phyloP scores from a whole-genome alignment of 1,140 invertebrate genomes.

The Drosophila erecta region DNA sequence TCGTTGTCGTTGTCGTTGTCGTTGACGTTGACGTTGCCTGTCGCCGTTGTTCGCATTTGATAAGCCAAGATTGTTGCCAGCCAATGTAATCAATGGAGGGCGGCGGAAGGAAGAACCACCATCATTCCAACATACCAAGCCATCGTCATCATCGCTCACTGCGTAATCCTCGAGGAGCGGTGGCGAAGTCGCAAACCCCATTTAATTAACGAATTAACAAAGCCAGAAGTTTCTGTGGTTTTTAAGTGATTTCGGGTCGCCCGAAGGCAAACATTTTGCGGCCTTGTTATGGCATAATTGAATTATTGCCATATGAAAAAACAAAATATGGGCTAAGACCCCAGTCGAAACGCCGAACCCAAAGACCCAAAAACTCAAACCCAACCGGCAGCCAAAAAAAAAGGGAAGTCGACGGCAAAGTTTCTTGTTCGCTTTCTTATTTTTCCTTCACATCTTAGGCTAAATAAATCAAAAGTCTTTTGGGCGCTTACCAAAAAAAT shows the following conservation, averaged over 20 bases:
- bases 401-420: constrained; percentile 52
- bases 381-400: constrained; percentile 1
- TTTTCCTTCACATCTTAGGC: constrained; percentile 45
- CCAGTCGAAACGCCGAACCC: constrained; percentile 2
- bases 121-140: neutral
- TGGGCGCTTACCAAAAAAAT: constrained; percentile 30
- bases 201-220: constrained; percentile 83
- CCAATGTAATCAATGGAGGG: constrained; percentile 75
- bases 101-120: constrained; percentile 2
- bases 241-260: constrained; percentile 73
- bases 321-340: constrained; percentile 52
- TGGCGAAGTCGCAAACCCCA: constrained; percentile 50
- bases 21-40: constrained; percentile 28
- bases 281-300: constrained; percentile 81
- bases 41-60: constrained; percentile 67
- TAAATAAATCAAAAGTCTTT: constrained; percentile 73
- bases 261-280: constrained; percentile 67
- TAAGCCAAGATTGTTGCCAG: constrained; percentile 72
- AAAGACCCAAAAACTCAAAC: constrained; percentile 26
- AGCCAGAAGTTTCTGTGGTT: constrained; percentile 78
- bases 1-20: constrained; percentile 44
- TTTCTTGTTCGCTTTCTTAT: constrained; percentile 51
- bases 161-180: constrained; percentile 74
- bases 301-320: constrained; percentile 81
- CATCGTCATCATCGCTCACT: constrained; percentile 38